Evolutionary conservation across 2,797 vertebrate genomes (phyloP), one percentile per base, ranked within the genome.

Genomic region (Mus spretus): DNA sequence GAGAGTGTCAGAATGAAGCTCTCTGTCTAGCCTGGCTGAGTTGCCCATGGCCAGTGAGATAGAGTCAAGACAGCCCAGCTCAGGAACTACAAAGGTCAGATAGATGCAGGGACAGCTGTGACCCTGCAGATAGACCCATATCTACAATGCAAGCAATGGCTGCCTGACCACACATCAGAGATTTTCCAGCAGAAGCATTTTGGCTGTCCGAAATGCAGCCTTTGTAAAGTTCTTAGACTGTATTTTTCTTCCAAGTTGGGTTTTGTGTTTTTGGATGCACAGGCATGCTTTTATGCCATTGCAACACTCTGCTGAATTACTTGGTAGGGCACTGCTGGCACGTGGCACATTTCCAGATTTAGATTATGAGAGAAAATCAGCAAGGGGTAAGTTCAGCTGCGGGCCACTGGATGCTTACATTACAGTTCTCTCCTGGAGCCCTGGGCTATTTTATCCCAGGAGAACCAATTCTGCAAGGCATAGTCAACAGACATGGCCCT

Each of bases 371-470:
- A 96, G 97, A 96, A 98, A 98, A 98, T 98, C 98, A 98, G 98
- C 98, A 98, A 98, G 98, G 98, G 98, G 98, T 98, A 98, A 97
- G 98, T 98, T 99, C 98, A 99, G 97, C 95, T n/a, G 65, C 82
- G 57, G 98, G 98, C 98, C 98, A 98, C 70, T 90, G 97, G 96
- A 96, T 97, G 97, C 97, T 98, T 98, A 97, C 1, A 97, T 94
- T 96, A 78, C 37, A 95, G 93, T 96, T 98, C 92, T 74, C 95
- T 95, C 0, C 0, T 92, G 0, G 40, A 97, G 94, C 92, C 11
- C 15, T 0, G 92, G 95, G 94, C 79, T 44, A 37, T 90, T 96
- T 24, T 4, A 74, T 93, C 97, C 97, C 95, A 70, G 3, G 0
- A 90, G 95, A 96, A 97, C 91, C 84, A 47, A 91, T 89, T 47